Base-by-base conservation (phyloP, 2,888 invertebrate species). In the Eristalinus aeneus region DNA sequence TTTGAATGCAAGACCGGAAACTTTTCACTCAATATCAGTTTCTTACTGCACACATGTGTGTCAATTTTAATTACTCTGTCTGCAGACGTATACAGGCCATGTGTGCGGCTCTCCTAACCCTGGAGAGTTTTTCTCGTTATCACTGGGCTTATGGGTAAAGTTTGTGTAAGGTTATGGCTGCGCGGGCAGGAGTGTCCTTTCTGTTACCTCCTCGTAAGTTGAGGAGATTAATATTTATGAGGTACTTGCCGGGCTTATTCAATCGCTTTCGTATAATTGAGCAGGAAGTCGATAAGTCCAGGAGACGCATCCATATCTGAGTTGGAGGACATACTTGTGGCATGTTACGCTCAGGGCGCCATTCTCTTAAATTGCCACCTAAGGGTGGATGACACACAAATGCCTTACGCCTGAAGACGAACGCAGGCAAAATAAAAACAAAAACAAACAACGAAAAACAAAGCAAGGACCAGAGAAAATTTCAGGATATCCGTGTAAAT, bases 31-130 rank as follows among this genome's bases (percentile, higher is more conserved):
- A 73, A 78, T 65, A 74, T 64, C 63, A 56, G 58, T 64, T 69
- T 69, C 64, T 63, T 65, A 60, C 32, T 65, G 23, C 58, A 69
- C 64, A 69, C 58, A 79, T 67, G 74, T 78, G 83, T 64, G 78
- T 83, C 69, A 68, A 74, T 64, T 76, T 65, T 78, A 83, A 83
- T 83, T 83, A 78, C 60, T 32, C 58, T 23, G 6, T 3, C 63
- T 60, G 34, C 22, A 36, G 77, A 32, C 69, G 68, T 63, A 68
- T 78, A 39, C 64, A 60, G 53, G 64, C 73, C 63, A 32, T 64
- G 39, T 53, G 63, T 46, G 54, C 36, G 27, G 63, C 34, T 58
- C 53, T 39, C 54, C 11, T 23, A 74, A 65, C 74, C 69, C 65
- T 74, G 65, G 60, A 39, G 56, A 9, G 56, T 23, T 56, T 46